phyloP scores from a whole-genome alignment of 2,797 vertebrate genomes.

The Notolabrus celidotus region DNA sequence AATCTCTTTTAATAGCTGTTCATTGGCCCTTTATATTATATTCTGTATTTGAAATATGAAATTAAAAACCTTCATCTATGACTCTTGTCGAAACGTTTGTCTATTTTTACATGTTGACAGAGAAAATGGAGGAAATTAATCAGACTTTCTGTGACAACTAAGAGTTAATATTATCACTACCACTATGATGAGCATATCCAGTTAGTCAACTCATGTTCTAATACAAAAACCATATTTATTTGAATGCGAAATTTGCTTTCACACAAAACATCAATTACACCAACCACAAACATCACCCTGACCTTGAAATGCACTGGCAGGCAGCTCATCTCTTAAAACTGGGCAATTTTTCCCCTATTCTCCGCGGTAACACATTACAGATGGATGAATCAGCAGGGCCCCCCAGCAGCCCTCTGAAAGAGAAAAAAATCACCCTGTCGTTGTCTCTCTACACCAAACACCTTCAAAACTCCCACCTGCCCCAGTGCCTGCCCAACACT shows the following conservation, averaged over 20 bases:
- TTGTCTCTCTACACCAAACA: slow-evolving; percentile 61
- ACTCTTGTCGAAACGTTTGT: no score
- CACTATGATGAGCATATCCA: slow-evolving; percentile 1
- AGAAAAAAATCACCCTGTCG: slow-evolving; percentile 26
- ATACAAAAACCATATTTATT: slow-evolving; percentile 15
- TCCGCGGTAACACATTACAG: slow-evolving; percentile 67
- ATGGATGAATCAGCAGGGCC: slow-evolving; percentile 68
- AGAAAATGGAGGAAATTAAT: neutral
- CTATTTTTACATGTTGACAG: neutral
- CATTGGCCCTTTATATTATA: no score
- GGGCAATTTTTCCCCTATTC: slow-evolving; percentile 44
- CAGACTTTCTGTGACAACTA: no score
- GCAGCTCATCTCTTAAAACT: slow-evolving; percentile 51
- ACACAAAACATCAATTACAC: slow-evolving; percentile 21
- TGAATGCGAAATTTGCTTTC: slow-evolving; percentile 12
- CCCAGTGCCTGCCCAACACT: slow-evolving; percentile 71
- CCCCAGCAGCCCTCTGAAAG: slow-evolving; percentile 52
- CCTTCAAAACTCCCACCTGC: slow-evolving; percentile 73
- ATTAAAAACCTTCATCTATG: neutral
- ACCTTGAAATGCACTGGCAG: slow-evolving; percentile 42
- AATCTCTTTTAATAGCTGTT: no score
- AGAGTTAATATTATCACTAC: neutral
- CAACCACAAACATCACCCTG: slow-evolving; percentile 43
- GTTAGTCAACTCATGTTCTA: neutral
- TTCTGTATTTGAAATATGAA: neutral